These are phyloP conservation scores for Daktulosphaira vitifoliae DNA, from an alignment of 1,140 invertebrate species.

Conservation along the genomic window DNA sequence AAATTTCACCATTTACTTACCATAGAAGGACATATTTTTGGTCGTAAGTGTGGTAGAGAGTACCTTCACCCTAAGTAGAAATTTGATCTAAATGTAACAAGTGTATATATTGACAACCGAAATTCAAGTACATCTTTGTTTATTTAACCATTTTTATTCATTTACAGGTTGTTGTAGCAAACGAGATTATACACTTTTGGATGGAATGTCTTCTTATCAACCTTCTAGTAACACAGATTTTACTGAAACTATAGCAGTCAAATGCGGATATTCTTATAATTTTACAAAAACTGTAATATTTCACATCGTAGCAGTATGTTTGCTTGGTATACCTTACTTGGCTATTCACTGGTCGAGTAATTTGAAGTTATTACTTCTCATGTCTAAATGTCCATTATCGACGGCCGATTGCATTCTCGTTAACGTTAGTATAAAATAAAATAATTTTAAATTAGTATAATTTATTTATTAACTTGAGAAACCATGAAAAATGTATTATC, in stretches of 20 bases:
- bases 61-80: too few species aligned
- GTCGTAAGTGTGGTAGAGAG: too few species aligned
- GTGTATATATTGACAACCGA: too few species aligned
- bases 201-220: background rate
- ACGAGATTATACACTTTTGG: background rate
- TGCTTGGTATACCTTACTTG: constrained; percentile 19
- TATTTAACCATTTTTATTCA: too few species aligned
- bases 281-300: constrained; percentile 1
- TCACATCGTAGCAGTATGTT: constrained; percentile 6
- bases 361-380: constrained; percentile 8
- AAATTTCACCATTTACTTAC: too few species aligned
- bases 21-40: too few species aligned
- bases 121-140: too few species aligned
- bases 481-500: too few species aligned
- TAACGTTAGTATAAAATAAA: constrained; percentile 11
- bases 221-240: background rate
- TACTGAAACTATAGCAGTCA: background rate
- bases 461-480: too few species aligned
- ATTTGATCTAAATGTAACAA: too few species aligned
- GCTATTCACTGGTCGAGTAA: constrained; percentile 14
- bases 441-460: too few species aligned
- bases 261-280: constrained; percentile 12
- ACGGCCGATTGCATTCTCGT: constrained; percentile 7
- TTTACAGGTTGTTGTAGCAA: background rate
- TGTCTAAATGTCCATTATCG: constrained; percentile 9